Evolutionary conservation across 2,888 invertebrate species (phyloP), one percentile per base, ranked within the genome.

Genomic region (Acrobeloides nanus): DNA sequence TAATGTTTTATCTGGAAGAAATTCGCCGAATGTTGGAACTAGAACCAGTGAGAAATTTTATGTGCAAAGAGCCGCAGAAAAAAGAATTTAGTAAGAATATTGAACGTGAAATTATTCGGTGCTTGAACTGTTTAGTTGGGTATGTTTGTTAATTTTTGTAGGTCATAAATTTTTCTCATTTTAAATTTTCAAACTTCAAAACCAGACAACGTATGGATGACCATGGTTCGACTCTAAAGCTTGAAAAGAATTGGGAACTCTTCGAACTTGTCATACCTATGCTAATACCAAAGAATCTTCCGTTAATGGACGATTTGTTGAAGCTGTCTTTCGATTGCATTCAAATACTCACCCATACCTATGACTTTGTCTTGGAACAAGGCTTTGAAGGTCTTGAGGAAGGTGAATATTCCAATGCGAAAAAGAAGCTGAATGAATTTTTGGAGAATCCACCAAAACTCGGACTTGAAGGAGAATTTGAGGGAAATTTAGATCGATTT

Each of bases 251-350:
- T 2, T 46, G 46, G 46, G 35, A n/a, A 17, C 24, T 34, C 7
- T 23, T 29, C n/a, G 29, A 39, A 23, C 7, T 37, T 10, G 17
- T 48, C 12, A 18, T 48, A 12, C 48, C 47, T 24, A 18, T 48
- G 18, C 24, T 48, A 6, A 25, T 48, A 25, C 48, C 51, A 24
- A 34, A 48, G 3, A 37, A 46, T 18, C 26, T 51, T 15, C 48
- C 51, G 12, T 23, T 48, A 7, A 38, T 48, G 24, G 44, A 46
- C 32, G 48, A 48, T 32, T 34, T 51, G 7, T 20, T 51, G 12
- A 26, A 25, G 26, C 37, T 32, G 31, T 21, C n/a, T 35, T 27
- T 12, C 25, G 15, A 18, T 45, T 34, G n/a, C 17, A 27, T 8
- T 34, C 38, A 35, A 24, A 24, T 35, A 35, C n/a, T n/a, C n/a